Base-by-base conservation (phyloP, 2,888 invertebrate genomes). In the Halictus ligatus region DNA sequence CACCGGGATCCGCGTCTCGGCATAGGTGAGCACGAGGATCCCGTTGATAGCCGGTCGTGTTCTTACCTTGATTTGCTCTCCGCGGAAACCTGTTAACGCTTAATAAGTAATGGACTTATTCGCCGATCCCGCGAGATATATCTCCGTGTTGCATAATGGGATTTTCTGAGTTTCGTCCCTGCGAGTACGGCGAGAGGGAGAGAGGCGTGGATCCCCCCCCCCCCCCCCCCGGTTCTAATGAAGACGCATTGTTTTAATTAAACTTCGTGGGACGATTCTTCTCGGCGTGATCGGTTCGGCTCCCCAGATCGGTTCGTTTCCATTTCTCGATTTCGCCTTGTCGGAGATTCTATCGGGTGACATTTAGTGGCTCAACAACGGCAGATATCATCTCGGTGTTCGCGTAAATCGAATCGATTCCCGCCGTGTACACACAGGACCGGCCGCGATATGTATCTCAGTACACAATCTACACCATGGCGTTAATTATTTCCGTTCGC, bases 401-500 rank as follows among this genome's bases (percentile, higher is more conserved):
- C 69, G 71, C 72, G 75, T 79, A 73, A 84, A 82, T 79, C 86
- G 79, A 85, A 48, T 86, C 83, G 75, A 78, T 81, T 81, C 69
- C 21, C 21, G 21, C 12, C 81, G 80, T 60, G 69, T 60, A 46
- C 75, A 74, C 40, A 74, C 40, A 48, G 69, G 43, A 25, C 29
- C 50, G n/a, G 54, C 78, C 73, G 79, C 54, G 67, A 67, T 58
- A 69, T 73, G 58, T 78, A 87, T 87, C 87, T 78, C 35, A 15
- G 74, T 58, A 58, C 77, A 50, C 78, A 80, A 86, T 83, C 87
- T 87, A 71, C 75, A 35, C 79, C 78, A 54, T 71, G 81, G 79
- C 85, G 81, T 85, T 88, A 88, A 88, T 88, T 88, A 88, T 85
- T 88, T 87, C 85, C 81, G 82, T 80, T 81, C 85, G 81, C 78